A percentile compares a stretch with the other conserved stretches of the same genome.
These are phyloP conservation scores for Patella pellucida DNA, from an alignment of 2,888 invertebrate genomes.

Conservation along the genomic window DNA sequence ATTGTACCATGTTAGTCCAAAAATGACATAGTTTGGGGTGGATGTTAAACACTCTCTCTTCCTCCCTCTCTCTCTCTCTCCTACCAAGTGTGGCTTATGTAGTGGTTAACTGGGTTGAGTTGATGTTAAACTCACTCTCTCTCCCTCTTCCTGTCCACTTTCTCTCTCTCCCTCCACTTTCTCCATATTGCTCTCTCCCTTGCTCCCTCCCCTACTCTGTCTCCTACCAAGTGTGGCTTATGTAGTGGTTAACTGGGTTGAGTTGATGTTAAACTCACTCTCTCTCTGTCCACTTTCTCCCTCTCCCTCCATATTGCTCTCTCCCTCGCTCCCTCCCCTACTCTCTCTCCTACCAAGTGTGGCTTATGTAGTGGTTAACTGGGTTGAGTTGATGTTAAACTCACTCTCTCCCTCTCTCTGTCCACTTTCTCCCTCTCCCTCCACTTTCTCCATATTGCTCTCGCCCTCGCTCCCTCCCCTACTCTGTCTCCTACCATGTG, in stretches of 20 bases:
- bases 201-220: background rate
- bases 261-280: too few relatives aligned
- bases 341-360: background rate
- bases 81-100: too few relatives aligned
- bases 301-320: constrained; percentile 16
- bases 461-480: constrained; percentile 14
- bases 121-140: background rate
- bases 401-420: background rate
- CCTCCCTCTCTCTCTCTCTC: background rate
- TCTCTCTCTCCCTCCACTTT: constrained; percentile 6
- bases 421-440: constrained; percentile 19
- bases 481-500: background rate
- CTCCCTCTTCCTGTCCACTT: background rate
- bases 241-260: too few relatives aligned
- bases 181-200: background rate
- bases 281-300: constrained; percentile 12
- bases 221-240: too few relatives aligned
- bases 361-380: too few relatives aligned
- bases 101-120: too few relatives aligned
- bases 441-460: constrained; percentile 16
- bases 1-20: too few relatives aligned
- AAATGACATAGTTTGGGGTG: too few relatives aligned
- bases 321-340: constrained; percentile 14
- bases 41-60: too few relatives aligned
- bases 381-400: too few relatives aligned